Percentiles rank a stretch among this genome's conserved stretches.
These are phyloP conservation scores for Philopotamus ludificatus DNA, from an alignment of 1,140 invertebrate species.

Conservation along the genomic window DNA sequence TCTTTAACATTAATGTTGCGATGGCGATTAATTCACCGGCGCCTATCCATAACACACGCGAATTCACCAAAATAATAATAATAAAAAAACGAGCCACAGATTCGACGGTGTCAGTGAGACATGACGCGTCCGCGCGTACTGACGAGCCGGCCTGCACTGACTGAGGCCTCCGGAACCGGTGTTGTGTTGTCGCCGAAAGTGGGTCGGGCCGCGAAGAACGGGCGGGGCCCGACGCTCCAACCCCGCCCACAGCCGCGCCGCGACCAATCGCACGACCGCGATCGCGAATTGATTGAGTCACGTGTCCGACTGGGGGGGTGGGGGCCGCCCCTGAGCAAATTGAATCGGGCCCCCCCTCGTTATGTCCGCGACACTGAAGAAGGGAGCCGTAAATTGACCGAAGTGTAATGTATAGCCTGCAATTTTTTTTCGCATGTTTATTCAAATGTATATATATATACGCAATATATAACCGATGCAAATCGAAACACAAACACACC, in stretches of 20 bases:
- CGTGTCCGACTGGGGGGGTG: conserved; percentile 8
- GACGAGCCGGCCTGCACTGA: background rate
- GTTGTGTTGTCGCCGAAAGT: background rate
- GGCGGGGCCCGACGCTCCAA: conserved; percentile 1
- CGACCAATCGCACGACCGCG: conserved; percentile 5
- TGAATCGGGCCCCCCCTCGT: conserved; percentile 34
- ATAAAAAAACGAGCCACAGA: too few relatives aligned
- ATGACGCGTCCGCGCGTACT: background rate
- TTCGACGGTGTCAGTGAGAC: too few relatives aligned
- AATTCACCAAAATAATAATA: background rate
- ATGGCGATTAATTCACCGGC: conserved; percentile 47
- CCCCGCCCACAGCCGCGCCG: conserved; percentile 1
- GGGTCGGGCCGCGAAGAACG: background rate
- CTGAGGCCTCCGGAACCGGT: conserved; percentile 9
- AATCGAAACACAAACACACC: background rate
- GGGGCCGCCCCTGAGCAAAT: conserved; percentile 22
- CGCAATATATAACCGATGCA: too few relatives aligned
- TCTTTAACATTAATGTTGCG: conserved; percentile 39
- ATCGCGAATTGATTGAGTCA: conserved; percentile 31
- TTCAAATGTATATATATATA: conserved; percentile 5
- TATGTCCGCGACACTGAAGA: conserved; percentile 23
- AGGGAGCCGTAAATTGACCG: conserved; percentile 31
- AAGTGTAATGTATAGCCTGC: conserved; percentile 28
- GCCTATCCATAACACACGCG: background rate
- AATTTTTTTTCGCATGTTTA: conserved; percentile 20